Evolutionary conservation across 2,113 vertebrate species (phyloP).

Genomic region (Aldabrachelys gigantea): DNA sequence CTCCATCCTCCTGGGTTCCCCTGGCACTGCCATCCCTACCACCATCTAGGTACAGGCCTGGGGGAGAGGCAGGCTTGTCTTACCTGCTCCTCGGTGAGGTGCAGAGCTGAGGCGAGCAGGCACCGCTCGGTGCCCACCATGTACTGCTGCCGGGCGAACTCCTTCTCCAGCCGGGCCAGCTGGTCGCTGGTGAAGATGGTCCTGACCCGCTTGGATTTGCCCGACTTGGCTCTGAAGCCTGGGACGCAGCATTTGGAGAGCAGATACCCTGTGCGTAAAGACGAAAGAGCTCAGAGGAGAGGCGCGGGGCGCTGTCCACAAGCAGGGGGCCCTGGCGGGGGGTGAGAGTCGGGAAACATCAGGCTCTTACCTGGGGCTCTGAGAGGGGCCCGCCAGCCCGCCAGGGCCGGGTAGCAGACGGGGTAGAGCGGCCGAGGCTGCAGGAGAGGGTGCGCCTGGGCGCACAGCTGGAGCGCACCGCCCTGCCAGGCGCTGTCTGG

Average conservation of each 20-base stretch:
- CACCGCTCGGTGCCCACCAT: constrained; percentile 87
- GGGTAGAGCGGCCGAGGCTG: constrained; percentile 20
- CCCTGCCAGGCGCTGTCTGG: not conserved
- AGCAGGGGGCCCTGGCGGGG: not conserved
- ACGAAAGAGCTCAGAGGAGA: not conserved
- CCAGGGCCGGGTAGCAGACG: constrained; percentile 49
- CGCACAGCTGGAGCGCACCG: not conserved
- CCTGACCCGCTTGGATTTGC: constrained; percentile 84
- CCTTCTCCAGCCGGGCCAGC: constrained; percentile 86
- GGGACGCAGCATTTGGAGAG: constrained; percentile 76
- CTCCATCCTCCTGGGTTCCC: not conserved
- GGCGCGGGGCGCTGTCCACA: not conserved
- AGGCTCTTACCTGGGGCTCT: constrained; percentile 63
- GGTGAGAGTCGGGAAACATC: constrained; percentile 41
- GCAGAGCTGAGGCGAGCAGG: constrained; percentile 82
- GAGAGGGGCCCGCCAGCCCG: constrained; percentile 62
- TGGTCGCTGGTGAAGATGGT: constrained; percentile 89
- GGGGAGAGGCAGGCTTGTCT: not conserved
- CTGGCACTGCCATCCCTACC: not conserved
- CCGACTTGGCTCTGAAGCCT: constrained; percentile 73
- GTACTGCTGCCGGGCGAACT: constrained; percentile 87
- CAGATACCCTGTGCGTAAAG: constrained; percentile 64
- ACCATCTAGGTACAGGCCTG: too few species aligned
- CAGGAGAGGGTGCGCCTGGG: constrained; percentile 36
- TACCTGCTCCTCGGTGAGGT: constrained; percentile 86